Conservation (phyloP, 2,113 vertebrate species). For the Ceratotherium simum region DNA sequence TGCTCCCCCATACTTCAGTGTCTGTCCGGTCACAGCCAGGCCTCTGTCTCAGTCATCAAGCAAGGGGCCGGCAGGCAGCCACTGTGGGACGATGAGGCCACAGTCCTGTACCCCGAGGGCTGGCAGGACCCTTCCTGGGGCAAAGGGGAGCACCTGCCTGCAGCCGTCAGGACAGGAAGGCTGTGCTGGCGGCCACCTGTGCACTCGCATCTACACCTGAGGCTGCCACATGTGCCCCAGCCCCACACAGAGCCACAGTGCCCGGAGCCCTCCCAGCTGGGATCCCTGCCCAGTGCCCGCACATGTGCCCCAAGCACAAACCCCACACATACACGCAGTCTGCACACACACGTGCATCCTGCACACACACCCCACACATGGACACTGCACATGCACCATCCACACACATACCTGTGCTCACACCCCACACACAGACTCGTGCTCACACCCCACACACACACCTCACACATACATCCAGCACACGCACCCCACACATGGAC, state of each 20-base stretch:
- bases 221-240: fast-evolving
- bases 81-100: not conserved
- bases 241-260: fast-evolving
- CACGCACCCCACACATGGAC: not conserved
- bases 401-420: not conserved
- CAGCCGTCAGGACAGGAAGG: not conserved
- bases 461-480: fast-evolving
- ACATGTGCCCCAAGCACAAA: fast-evolving
- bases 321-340: too few relatives aligned
- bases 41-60: not conserved
- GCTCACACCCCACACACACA: too few relatives aligned
- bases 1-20: not conserved
- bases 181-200: not conserved
- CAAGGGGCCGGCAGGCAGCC: not conserved
- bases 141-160: not conserved
- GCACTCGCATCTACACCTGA: fast-evolving
- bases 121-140: not conserved
- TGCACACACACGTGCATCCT: fast-evolving
- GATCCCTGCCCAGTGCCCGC: not conserved
- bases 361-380: not conserved
- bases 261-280: fast-evolving
- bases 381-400: too few relatives aligned
- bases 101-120: too few relatives aligned
- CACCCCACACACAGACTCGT: not conserved
- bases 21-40: not conserved